phyloP scores from a whole-genome alignment of 2,113 vertebrate species.

The Lepus europaeus region DNA sequence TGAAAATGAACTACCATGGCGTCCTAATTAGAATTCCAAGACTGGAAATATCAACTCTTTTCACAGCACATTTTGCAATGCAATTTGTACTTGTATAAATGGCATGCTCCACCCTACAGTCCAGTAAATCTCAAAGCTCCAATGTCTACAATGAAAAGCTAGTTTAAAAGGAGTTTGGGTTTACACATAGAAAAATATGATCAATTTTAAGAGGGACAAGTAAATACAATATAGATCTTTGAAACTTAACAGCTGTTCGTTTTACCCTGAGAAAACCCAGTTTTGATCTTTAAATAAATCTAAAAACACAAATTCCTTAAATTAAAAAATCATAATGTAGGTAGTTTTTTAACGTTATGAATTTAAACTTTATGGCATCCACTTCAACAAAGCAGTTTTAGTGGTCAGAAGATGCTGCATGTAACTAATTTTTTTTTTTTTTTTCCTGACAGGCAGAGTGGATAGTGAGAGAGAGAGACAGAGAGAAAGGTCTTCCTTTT shows the following conservation, averaged over 20 bases:
- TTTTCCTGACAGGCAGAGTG: no score
- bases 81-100: background rate
- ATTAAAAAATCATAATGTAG: slow-evolving; percentile 3
- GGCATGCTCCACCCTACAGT: background rate
- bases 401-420: background rate
- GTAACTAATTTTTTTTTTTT: background rate
- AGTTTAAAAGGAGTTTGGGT: background rate
- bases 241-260: background rate
- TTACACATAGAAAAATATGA: slow-evolving; percentile 21
- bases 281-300: slow-evolving; percentile 26
- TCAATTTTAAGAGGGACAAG: background rate
- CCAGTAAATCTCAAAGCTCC: slow-evolving; percentile 13
- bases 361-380: background rate
- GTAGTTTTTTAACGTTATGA: background rate
- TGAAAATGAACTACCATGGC: slow-evolving; percentile 22
- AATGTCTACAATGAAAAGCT: slow-evolving; percentile 18
- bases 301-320: background rate
- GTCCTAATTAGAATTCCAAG: slow-evolving; percentile 57
- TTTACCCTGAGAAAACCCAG: slow-evolving; percentile 24
- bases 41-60: slow-evolving; percentile 34
- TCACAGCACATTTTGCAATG: background rate
- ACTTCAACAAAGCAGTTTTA: background rate
- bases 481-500: no score
- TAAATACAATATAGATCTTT: background rate
- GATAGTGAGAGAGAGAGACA: no score